Base-by-base conservation (phyloP, 2,888 invertebrate species). In the Empis stercorea region DNA sequence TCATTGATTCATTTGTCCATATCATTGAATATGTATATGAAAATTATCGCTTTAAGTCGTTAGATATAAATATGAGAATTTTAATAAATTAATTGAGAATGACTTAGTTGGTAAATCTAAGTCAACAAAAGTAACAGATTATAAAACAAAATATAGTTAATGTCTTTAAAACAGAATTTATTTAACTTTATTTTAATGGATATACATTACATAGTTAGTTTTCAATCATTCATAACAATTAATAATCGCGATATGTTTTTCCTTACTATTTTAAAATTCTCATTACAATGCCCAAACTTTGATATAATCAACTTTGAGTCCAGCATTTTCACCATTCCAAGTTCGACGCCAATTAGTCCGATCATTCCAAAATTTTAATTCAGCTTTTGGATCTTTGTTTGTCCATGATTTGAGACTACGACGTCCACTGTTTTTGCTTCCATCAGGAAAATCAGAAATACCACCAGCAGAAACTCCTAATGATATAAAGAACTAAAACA, bases 391-490 rank as follows among this genome's bases (percentile, higher is more conserved):
- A 10, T 77, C 76, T 1, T 62, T 61, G 62, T 88, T 87, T 20
- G 50, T 68, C 85, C 89, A 92, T 0, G 88, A 88, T 61, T 89
- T 91, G 0, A 9, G 42, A 46, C 4, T 37, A 16, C 27, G 54
- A 30, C 49, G 7, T 2, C 10, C 9, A 10, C 54, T 54, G 30
- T 55, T 54, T 15, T 49, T 36, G 7, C 56, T 57, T 1, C 59
- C 61, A 56, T 88, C 83, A 0, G 79, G 74, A 60, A 87, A 88
- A 60, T 80, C 80, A 30, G 78, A 73, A 13, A 78, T 66, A 0
- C 89, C 89, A 0, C 88, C 89, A 40, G 84, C 86, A 30, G 84
- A 82, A 7, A 91, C 70, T 1, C 87, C 89, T 49, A 91, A 60
- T 2, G 82, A 76, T 10, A 91, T 65, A 64, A 82, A 84, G 73